Conservation (phyloP, 2,888 invertebrate genomes). For the Torymus aiolomorphi region DNA sequence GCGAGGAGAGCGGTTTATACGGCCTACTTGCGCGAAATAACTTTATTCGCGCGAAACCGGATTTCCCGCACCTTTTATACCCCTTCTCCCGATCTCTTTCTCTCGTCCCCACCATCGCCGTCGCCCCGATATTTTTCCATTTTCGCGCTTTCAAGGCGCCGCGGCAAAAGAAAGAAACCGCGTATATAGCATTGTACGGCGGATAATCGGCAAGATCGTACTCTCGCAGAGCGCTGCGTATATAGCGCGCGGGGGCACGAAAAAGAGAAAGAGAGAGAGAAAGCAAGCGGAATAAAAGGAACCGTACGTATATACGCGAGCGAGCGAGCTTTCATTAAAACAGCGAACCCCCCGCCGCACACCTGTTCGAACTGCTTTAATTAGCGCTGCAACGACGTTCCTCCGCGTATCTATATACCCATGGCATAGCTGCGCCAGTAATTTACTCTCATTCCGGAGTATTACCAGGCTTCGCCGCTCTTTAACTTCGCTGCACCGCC, state of each 20-base stretch:
- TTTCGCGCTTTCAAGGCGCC: not conserved
- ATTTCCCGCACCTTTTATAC: slow-evolving; percentile 1
- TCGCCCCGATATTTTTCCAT: not conserved
- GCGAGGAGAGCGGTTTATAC: not conserved
- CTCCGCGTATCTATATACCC: not conserved
- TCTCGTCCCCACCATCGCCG: too few species aligned
- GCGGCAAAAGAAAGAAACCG: not conserved
- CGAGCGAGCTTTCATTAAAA: slow-evolving; percentile 26
- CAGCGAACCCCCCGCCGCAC: not conserved
- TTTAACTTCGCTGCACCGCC: not conserved
- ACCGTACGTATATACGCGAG: too few species aligned
- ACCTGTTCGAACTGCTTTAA: slow-evolving; percentile 31
- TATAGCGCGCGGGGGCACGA: not conserved
- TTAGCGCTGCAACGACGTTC: slow-evolving; percentile 16
- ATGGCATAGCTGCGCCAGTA: not conserved
- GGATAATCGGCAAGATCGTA: slow-evolving; percentile 26
- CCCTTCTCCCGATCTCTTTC: not conserved
- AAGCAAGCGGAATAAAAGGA: not conserved
- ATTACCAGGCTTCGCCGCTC: not conserved
- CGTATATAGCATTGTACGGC: not conserved
- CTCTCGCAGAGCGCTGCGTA: not conserved
- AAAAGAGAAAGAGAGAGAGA: not conserved
- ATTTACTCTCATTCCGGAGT: slow-evolving; percentile 19
- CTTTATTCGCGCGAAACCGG: slow-evolving; percentile 27
- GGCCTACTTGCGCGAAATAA: slow-evolving; percentile 36